Percentiles rank a stretch among this genome's conserved stretches.
These are phyloP conservation scores for Ptilodon capucinus DNA, from an alignment of 2,888 invertebrate species.

Conservation along the genomic window DNA sequence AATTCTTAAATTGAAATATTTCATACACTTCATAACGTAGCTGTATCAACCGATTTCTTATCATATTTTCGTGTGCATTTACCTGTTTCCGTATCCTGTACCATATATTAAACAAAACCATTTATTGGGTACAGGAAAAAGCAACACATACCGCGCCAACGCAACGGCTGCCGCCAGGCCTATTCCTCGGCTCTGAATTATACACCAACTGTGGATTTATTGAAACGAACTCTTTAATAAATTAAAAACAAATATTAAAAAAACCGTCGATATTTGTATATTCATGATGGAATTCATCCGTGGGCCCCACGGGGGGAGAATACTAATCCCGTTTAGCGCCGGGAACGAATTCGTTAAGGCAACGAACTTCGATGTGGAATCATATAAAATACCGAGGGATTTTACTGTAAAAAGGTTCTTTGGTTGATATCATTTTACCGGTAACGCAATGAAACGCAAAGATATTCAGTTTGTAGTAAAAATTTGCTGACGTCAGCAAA, in stretches of 20 bases:
- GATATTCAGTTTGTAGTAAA: neutral
- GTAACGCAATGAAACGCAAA: neutral
- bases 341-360: slow-evolving; percentile 17
- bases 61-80: too few relatives aligned
- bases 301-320: slow-evolving; percentile 21
- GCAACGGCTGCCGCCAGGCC: neutral
- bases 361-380: slow-evolving; percentile 8
- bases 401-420: neutral
- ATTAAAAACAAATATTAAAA: neutral
- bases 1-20: too few relatives aligned
- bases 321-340: slow-evolving; percentile 23
- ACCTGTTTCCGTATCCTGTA: neutral
- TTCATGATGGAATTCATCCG: slow-evolving; percentile 30
- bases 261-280: slow-evolving; percentile 28
- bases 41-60: too few relatives aligned
- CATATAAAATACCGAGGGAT: neutral
- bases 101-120: neutral
- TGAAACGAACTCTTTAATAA: neutral
- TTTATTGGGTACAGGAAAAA: neutral
- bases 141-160: neutral
- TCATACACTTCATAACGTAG: too few relatives aligned
- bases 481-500: neutral
- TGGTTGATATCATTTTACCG: neutral
- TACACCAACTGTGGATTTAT: neutral
- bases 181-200: neutral